Evolutionary conservation across 2,797 vertebrate species (phyloP), one percentile per base, ranked within the genome.

Genomic region (Rhincodon typus): DNA sequence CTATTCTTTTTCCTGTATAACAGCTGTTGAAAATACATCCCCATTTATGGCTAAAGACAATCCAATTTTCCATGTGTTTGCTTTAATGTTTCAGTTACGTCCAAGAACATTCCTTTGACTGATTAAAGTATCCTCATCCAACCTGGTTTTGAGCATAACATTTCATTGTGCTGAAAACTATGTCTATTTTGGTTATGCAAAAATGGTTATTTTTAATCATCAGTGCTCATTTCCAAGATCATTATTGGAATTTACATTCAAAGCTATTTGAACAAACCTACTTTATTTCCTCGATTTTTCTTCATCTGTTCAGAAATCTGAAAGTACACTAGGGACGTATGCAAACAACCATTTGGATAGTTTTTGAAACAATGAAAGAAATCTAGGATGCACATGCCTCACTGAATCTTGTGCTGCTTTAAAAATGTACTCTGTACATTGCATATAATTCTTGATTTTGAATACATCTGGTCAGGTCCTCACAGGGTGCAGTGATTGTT

Each of bases 11-110:
- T 94, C 46, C 25, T 13, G 10, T 53, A 13, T 53, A 53, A 34
- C 62, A 69, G 46, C 42, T 46, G 6, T 53, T 13, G 38, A 72
- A 42, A 94, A 12, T 74, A 42, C 94, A 72, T 34, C 94, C 69
- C 69, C 69, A 94, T 50, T 74, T 94, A 74, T 50, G 69, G 67
- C 67, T 50, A 72, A 94, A 94, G 69, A 17, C 42, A 72, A 94
- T 94, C 66, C 42, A 74, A 50, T 72, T 74, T 94, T 74, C 70
- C 94, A 94, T 53, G 27, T 53, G 69, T 94, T 94, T 70, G 46
- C 23, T 25, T 46, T 72, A 50, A 42, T 94, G 34, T 94, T 69
- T 74, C 94, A 50, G 42, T 74, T 53, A 53, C 38, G 15, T 94
- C 94, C 94, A 74, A 74, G 69, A 46, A 94, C 67, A 72, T 94